Percentiles rank a stretch among this genome's conserved stretches.
Conservation (phyloP, 1,140 invertebrate species). For the Piezodorus guildinii region DNA sequence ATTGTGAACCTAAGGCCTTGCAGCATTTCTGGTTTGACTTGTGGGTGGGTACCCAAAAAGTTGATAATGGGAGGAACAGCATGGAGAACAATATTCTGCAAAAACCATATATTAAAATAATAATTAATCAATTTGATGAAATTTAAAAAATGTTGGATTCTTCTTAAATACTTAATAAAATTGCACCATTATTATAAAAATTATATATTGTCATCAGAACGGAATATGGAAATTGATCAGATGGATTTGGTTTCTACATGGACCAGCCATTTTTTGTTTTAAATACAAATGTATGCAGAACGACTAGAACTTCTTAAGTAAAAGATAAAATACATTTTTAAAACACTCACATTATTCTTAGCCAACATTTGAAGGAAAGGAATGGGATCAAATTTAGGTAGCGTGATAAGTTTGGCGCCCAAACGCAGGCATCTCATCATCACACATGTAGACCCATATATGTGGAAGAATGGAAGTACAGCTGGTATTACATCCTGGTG, state of each 20-base stretch:
- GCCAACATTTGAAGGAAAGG: not conserved
- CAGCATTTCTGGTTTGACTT: conserved; percentile 46
- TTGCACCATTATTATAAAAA: too few relatives aligned
- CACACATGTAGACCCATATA: not conserved
- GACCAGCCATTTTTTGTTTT: too few relatives aligned
- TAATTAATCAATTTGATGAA: too few relatives aligned
- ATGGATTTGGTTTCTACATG: too few relatives aligned
- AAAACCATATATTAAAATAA: too few relatives aligned
- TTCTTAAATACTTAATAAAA: too few relatives aligned
- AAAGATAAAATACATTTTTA: not conserved
- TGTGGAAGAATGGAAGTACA: not conserved
- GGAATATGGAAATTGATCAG: too few relatives aligned
- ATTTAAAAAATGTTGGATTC: too few relatives aligned
- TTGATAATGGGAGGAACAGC: conserved; percentile 55
- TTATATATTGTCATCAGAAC: too few relatives aligned
- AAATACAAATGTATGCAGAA: too few relatives aligned
- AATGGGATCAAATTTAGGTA: not conserved
- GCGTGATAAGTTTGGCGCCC: not conserved
- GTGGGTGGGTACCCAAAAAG: conserved; percentile 50
- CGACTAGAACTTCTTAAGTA: too few relatives aligned
- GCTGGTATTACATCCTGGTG: not conserved
- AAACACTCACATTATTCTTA: not conserved
- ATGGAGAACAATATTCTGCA: conserved; percentile 35
- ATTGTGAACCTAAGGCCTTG: conserved; percentile 43
- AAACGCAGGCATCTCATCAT: not conserved